Conservation (phyloP, 2,113 vertebrate genomes). For the Pholis gunnellus region DNA sequence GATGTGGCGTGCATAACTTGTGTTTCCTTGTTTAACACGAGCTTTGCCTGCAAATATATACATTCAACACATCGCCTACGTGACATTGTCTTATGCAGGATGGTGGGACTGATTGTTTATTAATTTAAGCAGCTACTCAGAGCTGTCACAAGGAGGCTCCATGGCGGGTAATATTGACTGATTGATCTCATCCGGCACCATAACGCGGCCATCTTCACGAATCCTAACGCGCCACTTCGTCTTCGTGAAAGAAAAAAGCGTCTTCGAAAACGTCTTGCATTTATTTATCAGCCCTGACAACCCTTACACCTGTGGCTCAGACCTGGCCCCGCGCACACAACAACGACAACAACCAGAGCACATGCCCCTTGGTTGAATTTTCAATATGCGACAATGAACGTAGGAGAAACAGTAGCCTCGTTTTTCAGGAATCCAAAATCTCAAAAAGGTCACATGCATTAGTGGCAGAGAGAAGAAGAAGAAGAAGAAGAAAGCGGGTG, state of each 20-base stretch:
- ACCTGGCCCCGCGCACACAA: background rate
- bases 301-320: conserved; percentile 58
- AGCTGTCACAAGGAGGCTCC: conserved; percentile 31
- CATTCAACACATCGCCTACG: background rate
- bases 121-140: conserved; percentile 11
- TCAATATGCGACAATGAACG: conserved; percentile 41
- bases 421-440: conserved; percentile 38
- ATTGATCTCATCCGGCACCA: conserved; percentile 23
- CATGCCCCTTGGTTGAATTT: conserved; percentile 1
- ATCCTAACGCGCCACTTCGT: conserved; percentile 27
- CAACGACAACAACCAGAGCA: background rate
- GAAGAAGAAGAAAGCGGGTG: background rate
- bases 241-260: conserved; percentile 34
- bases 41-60: conserved; percentile 13
- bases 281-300: conserved; percentile 42
- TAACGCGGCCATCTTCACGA: background rate
- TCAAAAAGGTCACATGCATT: conserved; percentile 63
- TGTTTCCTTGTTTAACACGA: conserved; percentile 14
- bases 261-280: conserved; percentile 27
- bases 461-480: conserved; percentile 1
- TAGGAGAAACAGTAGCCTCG: conserved; percentile 27
- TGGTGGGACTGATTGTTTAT: conserved; percentile 11
- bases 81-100: background rate
- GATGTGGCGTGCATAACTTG: conserved; percentile 27
- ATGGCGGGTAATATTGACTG: background rate